Evolutionary conservation across 2,888 invertebrate species (phyloP).

Genomic region (Melinaea menophilus): DNA sequence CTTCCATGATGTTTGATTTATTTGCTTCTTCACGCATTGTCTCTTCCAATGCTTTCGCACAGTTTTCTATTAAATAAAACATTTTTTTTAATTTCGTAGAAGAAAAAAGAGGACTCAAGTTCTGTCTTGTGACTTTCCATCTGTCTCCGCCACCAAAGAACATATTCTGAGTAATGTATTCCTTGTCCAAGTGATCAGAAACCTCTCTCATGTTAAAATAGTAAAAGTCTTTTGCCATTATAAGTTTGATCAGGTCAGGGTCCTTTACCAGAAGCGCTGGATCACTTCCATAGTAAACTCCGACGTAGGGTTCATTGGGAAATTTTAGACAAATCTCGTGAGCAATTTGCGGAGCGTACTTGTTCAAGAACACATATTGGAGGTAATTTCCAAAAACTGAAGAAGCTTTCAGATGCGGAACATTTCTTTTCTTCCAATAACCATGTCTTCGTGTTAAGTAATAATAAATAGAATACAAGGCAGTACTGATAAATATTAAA

Average conservation of each 20-base stretch:
- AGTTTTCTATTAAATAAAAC: conserved; percentile 54
- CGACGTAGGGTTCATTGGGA: conserved; percentile 51
- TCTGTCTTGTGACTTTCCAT: conserved; percentile 59
- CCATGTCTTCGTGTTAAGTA: conserved; percentile 21
- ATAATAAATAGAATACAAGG: conserved; percentile 17
- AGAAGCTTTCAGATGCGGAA: conserved; percentile 42
- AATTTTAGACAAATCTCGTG: conserved; percentile 47
- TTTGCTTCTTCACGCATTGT: conserved; percentile 39
- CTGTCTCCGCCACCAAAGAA: conserved; percentile 51
- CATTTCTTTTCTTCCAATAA: conserved; percentile 52
- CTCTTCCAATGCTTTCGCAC: conserved; percentile 42
- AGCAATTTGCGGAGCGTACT: conserved; percentile 37
- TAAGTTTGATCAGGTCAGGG: conserved; percentile 49
- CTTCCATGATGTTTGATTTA: conserved; percentile 34
- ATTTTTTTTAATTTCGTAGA: conserved; percentile 59
- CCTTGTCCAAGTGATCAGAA: conserved; percentile 43
- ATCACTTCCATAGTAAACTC: conserved; percentile 55
- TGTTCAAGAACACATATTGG: conserved; percentile 43
- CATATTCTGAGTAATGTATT: conserved; percentile 45
- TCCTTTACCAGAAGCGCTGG: conserved; percentile 54
- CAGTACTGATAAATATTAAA: background rate
- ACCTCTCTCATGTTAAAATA: conserved; percentile 56
- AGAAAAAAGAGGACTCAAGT: conserved; percentile 55
- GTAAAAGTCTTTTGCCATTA: conserved; percentile 56
- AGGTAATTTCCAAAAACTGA: conserved; percentile 55